Evolutionary conservation across 2,888 invertebrate species (phyloP), one percentile per base, ranked within the genome.

Genomic region (Cabera pusaria): DNA sequence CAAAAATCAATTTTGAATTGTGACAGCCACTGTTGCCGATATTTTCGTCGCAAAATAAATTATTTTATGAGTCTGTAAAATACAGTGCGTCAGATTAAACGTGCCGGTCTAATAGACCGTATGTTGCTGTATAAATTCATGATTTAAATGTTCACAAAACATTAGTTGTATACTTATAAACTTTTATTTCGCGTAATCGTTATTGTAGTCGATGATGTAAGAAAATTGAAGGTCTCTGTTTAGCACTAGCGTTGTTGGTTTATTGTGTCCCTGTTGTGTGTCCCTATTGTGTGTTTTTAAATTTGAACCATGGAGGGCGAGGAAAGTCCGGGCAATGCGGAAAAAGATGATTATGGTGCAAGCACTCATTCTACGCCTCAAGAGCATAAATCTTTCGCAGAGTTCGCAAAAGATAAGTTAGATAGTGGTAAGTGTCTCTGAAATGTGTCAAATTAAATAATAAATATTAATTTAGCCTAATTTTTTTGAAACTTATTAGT

Each of bases 1-100:
- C 74, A 77, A 85, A 87, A 87, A 86, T 87, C 87, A 86, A 87
- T 87, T 87, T 87, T 79, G 66, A 83, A 79, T 72, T 69, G 49
- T 79, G 82, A 79, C 72, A 73, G 62, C 38, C 38, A 49, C 50
- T 38, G 44, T 51, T 45, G 34, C 18, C 18, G 3, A 40, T 47
- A 48, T 42, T 51, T 60, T 60, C 48, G 44, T 52, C 41, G 43
- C 49, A 9, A 37, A 51, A 51, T 59, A 56, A 53, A 58, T 52
- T 56, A 61, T 58, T 62, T 59, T 59, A 23, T 40, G 38, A 52
- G 55, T 65, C 64, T 64, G 61, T 61, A 64, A 56, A 20, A 10
- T 4, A 25, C 11, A 2, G 1, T 6, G 1, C 4, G 1, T 5
- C 7, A n/a, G 3, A 7, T n/a, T 18, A 8, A 9, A 19, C 17